Conservation (phyloP, 1,140 invertebrate genomes). For the Parasteatoda tepidariorum region DNA sequence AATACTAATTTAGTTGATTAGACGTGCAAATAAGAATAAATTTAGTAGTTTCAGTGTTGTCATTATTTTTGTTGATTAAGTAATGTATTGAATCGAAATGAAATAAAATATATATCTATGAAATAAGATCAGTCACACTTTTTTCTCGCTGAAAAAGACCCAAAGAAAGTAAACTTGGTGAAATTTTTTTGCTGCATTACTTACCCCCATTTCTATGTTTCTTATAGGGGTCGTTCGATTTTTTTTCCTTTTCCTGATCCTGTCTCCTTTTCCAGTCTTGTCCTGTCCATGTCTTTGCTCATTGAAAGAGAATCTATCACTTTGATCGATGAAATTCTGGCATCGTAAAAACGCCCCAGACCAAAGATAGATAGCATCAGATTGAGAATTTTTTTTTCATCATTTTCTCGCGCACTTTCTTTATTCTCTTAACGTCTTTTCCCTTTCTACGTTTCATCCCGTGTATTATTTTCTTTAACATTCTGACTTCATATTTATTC, state of each 20-base stretch:
- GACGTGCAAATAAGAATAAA: too few species aligned
- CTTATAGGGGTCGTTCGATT: neutral
- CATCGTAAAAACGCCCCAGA: constrained; percentile 47
- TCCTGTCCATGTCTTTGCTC: constrained; percentile 49
- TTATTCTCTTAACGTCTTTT: constrained; percentile 31
- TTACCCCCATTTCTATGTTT: constrained; percentile 31
- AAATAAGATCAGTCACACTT: too few species aligned
- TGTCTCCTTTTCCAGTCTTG: constrained; percentile 13
- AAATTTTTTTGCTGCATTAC: constrained; percentile 30
- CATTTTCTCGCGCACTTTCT: constrained; percentile 22
- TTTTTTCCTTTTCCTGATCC: neutral
- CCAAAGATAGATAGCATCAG: constrained; percentile 50
- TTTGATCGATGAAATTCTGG: constrained; percentile 53
- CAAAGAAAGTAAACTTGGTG: constrained; percentile 42
- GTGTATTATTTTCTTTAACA: too few species aligned
- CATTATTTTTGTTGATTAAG: too few species aligned
- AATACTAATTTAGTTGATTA: too few species aligned
- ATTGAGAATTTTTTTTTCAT: constrained; percentile 12
- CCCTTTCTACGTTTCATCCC: constrained; percentile 18
- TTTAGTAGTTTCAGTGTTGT: too few species aligned
- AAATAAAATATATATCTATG: too few species aligned
- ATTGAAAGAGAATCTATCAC: constrained; percentile 53
- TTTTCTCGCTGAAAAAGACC: too few species aligned
- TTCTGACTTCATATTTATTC: too few species aligned
- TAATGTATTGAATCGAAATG: too few species aligned